Evolutionary conservation across 2,797 vertebrate genomes (phyloP), one percentile per base, ranked within the genome.

Genomic region (Arrhamphus sclerolepis): DNA sequence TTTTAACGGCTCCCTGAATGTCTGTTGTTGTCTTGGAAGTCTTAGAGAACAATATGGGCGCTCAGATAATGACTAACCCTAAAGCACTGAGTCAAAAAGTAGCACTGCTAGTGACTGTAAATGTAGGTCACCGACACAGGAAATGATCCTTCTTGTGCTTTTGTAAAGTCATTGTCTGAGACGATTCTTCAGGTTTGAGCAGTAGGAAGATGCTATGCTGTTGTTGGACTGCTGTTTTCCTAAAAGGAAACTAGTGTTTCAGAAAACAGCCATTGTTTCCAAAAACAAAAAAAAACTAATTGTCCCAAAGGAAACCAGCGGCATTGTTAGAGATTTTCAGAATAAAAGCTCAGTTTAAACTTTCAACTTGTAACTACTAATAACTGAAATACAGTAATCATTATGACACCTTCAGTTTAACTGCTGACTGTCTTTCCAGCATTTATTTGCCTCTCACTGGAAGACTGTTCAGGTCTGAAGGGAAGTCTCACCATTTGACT

Each of bases 1-100:
- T 63, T 43, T 43, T 8, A 42, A 31, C 19, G 5, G 16, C 38
- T 38, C 19, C 47, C 21, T 42, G 8, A 47, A 50, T 31, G 44
- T 56, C 42, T 78, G 77, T 43, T 69, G 71, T 71, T 75, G 58
- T 56, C 41, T 62, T 66, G 82, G 77, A 78, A 78, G 80, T 63
- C 62, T n/a, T 40, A 28, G 10, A 43, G 17, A 57, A 41, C 6
- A 19, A 40, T 52, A 13, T 42, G 24, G 20, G 8, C 24, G 5
- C 14, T 46, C 3, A 26, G 57, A 56, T 39, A 24, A 43, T 2
- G 11, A 0, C 3, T 21, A 24, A 46, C 59, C 2, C 31, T 18
- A 11, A 20, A 4, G 16, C 19, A 29, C 0, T 17, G 7, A 17
- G 8, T 9, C 19, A 51, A 38, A n/a, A 67, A 70, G 6, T 43